phyloP scores from a whole-genome alignment of 2,113 vertebrate genomes.

The Steatornis caripensis region DNA sequence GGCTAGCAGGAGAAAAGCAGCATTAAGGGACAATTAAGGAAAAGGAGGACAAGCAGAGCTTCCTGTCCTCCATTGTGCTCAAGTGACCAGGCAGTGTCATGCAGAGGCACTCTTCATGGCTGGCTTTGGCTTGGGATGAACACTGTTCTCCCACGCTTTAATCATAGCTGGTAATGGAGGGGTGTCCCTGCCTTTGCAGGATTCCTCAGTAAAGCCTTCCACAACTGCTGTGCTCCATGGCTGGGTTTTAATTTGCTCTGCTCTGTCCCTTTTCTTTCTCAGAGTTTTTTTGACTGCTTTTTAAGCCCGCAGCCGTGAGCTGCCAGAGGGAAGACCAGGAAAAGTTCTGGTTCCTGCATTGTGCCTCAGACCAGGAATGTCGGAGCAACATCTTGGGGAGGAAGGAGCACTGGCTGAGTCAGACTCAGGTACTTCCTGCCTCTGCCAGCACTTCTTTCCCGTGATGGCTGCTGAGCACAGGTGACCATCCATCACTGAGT shows the following conservation, averaged over 20 bases:
- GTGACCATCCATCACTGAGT: neutral
- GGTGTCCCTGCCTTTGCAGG: neutral
- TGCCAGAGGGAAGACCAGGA: neutral
- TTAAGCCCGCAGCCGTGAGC: neutral
- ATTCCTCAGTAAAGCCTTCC: neutral
- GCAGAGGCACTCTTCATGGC: accelerated
- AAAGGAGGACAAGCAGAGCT: neutral
- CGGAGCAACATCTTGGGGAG: accelerated
- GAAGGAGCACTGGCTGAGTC: neutral
- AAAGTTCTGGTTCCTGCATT: neutral
- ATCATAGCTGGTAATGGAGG: accelerated
- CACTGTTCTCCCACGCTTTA: neutral
- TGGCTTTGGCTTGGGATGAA: neutral
- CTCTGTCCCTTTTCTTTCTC: neutral
- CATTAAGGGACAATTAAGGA: neutral
- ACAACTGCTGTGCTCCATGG: neutral
- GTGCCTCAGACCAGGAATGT: neutral
- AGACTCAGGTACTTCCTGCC: neutral
- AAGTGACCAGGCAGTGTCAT: neutral
- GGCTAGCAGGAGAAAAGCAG: neutral
- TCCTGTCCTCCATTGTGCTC: accelerated
- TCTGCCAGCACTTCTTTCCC: neutral
- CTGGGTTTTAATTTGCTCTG: neutral
- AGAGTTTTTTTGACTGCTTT: neutral
- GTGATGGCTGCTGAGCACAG: neutral